Conservation (phyloP, 2,113 vertebrate genomes). For the Callithrix jacchus region DNA sequence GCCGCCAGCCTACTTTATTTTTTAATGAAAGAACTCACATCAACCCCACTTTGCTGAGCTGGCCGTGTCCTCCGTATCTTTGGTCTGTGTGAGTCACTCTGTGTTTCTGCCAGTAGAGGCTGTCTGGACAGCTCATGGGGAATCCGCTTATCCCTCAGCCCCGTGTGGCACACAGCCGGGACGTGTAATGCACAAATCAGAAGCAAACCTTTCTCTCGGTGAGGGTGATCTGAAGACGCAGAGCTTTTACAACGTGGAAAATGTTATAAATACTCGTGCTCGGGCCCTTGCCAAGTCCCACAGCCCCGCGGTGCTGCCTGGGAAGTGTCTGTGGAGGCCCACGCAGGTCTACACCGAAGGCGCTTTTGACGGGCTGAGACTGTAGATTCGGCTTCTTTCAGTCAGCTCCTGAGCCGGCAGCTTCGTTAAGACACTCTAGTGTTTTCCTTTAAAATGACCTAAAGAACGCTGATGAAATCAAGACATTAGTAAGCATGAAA, state of each 20-base stretch:
- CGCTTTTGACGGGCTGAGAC: background rate
- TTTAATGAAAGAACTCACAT: background rate
- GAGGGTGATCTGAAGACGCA: background rate
- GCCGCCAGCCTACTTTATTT: background rate
- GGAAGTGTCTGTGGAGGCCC: background rate
- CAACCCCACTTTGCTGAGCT: background rate
- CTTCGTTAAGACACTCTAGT: background rate
- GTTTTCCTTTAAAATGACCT: background rate
- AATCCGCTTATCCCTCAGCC: background rate
- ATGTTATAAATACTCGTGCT: background rate
- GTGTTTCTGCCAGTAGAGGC: background rate
- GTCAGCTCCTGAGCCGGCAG: background rate
- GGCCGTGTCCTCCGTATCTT: background rate
- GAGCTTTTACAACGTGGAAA: background rate
- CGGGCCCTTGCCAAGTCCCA: background rate
- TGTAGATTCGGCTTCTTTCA: background rate
- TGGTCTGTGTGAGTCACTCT: background rate
- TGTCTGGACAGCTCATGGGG: background rate
- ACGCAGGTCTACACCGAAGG: background rate
- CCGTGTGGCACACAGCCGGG: background rate
- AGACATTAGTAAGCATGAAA: background rate
- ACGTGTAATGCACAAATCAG: background rate
- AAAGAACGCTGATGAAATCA: background rate
- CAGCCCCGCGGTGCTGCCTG: background rate
- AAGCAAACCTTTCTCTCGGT: background rate